Base-by-base conservation (phyloP, 2,113 vertebrate genomes). In the Phyllostomus discolor region DNA sequence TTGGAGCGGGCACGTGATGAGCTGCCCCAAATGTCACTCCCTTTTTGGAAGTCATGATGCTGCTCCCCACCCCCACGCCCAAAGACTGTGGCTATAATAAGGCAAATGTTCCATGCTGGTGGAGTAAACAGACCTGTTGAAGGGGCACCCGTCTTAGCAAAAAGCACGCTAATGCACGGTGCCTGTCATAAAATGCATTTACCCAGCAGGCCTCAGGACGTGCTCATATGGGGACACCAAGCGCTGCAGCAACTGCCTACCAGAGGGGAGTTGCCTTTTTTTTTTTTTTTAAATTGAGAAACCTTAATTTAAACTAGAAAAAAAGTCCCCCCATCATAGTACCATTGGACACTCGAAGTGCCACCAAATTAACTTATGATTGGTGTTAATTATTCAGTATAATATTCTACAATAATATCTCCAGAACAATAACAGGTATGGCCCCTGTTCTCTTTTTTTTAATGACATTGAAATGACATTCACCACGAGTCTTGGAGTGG, bases 21-120 rank as follows among this genome's bases (percentile, higher is more conserved):
- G 70, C 62, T 12, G 73, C 54, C 93, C 92, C 88, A 81, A 93
- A 72, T 85, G 94, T 90, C 88, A 86, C 70, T 94, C 88, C 88
- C 88, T 73, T 96, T 97, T 95, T 95, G 95, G 96, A 97, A 94
- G 92, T 87, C 52, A 24, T 35, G 75, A n/a, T 78, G 62, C 91
- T 73, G n/a, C 26, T 5, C 10, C 3, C 14, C 14, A 41, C 48
- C 14, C 14, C 3, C 48, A 15, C 12, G 2, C 12, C 4, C 12
- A 31, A 64, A 64, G 62, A 50, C 80, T 41, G 88, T 78, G 59
- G 59, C 96, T 96, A 92, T 93, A 95, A 94, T 84, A 90, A 95
- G 91, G 70, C 90, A 57, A 79, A 69, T 73, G 88, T 83, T 91
- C 64, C 86, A 3, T 66, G 89, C 93, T 80, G 57, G 79, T 69